phyloP scores from a whole-genome alignment of 2,113 vertebrate genomes.

The Seriola rivoliana region DNA sequence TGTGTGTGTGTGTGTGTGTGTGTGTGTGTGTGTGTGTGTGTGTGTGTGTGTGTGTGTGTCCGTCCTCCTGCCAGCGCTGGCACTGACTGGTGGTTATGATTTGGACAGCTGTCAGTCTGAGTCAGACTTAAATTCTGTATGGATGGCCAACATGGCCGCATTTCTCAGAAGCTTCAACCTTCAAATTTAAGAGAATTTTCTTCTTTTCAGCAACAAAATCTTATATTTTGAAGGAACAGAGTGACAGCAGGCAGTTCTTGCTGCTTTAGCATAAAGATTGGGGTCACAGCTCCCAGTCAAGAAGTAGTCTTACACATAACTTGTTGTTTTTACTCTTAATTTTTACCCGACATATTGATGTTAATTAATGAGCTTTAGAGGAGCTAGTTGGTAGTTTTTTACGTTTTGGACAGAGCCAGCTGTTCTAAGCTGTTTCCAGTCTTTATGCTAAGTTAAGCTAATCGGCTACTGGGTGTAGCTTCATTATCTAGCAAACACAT shows the following conservation, averaged over 20 bases:
- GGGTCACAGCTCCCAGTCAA: background rate
- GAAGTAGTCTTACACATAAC: background rate
- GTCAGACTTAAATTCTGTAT: conserved; percentile 22
- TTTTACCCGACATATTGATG: background rate
- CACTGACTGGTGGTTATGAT: conserved; percentile 21
- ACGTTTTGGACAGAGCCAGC: background rate
- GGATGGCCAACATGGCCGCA: background rate
- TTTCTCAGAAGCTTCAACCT: background rate
- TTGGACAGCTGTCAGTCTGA: conserved; percentile 62
- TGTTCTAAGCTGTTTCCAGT: background rate
- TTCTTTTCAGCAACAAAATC: background rate
- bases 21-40: background rate
- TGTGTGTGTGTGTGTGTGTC: background rate
- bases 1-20: background rate
- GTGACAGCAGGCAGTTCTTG: background rate
- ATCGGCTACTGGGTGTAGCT: background rate
- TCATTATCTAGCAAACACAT: background rate
- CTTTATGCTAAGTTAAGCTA: background rate
- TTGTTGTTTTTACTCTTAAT: no score
- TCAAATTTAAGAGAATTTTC: background rate
- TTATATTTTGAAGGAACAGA: background rate
- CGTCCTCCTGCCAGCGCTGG: conserved; percentile 18
- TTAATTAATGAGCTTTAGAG: background rate
- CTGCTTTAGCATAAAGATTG: background rate
- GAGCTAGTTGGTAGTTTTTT: background rate